Percentiles rank a stretch among this genome's conserved stretches.
These are phyloP conservation scores for Manis pentadactyla DNA, from an alignment of 2,797 vertebrate species.

Conservation along the genomic window DNA sequence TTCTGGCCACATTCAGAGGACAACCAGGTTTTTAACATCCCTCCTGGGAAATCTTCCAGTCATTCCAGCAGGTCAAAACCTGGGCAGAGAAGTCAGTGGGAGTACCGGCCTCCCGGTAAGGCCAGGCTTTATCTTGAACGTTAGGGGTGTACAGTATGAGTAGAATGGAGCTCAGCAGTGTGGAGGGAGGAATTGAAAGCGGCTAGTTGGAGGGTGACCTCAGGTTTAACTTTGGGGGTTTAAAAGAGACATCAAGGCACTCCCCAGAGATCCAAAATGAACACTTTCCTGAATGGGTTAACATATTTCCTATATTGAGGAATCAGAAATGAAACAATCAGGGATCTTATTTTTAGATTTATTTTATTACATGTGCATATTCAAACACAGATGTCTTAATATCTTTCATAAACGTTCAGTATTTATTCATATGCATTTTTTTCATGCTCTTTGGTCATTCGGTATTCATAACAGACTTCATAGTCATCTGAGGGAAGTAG, in stretches of 20 bases:
- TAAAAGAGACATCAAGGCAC: not conserved
- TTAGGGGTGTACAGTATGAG: not conserved
- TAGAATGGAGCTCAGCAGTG: not conserved
- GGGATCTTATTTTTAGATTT: conserved; percentile 67
- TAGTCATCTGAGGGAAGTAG: conserved; percentile 78
- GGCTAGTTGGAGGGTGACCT: not conserved
- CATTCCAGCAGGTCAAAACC: not conserved
- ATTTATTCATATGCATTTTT: conserved; percentile 80
- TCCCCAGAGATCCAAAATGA: not conserved
- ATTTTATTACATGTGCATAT: conserved; percentile 84
- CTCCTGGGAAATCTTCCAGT: not conserved
- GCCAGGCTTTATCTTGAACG: conserved; percentile 1
- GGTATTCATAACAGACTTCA: conserved; percentile 74
- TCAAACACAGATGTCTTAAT: conserved; percentile 82
- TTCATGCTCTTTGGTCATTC: conserved; percentile 85
- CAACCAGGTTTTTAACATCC: not conserved
- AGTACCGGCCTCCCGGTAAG: not conserved
- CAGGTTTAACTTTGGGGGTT: too few species aligned
- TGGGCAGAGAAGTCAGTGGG: not conserved
- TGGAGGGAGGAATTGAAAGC: not conserved
- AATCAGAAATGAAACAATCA: conserved; percentile 70
- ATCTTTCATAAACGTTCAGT: conserved; percentile 82
- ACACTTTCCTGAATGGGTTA: not conserved
- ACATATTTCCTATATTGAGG: not conserved
- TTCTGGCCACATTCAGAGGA: not conserved